phyloP scores from a whole-genome alignment of 2,888 invertebrate species.

The Muscina levida region DNA sequence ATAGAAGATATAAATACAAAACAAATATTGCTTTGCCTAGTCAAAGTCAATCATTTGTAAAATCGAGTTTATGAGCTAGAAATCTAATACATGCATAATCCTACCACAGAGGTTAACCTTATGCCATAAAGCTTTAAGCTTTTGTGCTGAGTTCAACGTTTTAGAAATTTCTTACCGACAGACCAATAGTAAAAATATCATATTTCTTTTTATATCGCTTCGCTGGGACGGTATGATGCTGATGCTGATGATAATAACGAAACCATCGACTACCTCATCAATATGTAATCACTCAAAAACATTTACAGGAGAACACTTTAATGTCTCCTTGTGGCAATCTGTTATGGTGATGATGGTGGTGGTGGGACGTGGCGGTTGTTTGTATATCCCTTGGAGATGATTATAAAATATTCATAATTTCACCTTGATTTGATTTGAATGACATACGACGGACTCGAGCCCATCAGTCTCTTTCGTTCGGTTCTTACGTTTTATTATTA shows the following conservation, averaged over 20 bases:
- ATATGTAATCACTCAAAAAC: neutral
- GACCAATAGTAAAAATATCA: neutral
- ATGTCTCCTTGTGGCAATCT: neutral
- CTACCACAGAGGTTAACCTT: conserved; percentile 17
- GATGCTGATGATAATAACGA: neutral
- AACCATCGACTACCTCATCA: conserved; percentile 12
- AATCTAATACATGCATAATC: conserved; percentile 39
- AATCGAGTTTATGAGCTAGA: conserved; percentile 37
- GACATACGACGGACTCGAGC: neutral
- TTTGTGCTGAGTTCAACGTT: neutral
- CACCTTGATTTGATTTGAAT: conserved; percentile 9
- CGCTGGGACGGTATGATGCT: neutral
- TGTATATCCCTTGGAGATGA: neutral
- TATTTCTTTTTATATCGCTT: conserved; percentile 10
- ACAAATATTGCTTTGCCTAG: conserved; percentile 16
- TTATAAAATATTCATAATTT: conserved; percentile 6
- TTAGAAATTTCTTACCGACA: neutral
- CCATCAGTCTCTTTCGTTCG: neutral
- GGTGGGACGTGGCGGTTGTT: too few relatives aligned
- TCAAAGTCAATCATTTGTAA: conserved; percentile 57
- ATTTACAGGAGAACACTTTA: neutral
- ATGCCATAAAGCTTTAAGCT: neutral
- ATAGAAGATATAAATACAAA: too few relatives aligned
- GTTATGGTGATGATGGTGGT: too few relatives aligned
- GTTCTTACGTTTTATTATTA: too few relatives aligned